Evolutionary conservation across 37 sponge, comb jelly and placozoan genomes (phyloP).

Genomic region (Bolinopsis microptera): DNA sequence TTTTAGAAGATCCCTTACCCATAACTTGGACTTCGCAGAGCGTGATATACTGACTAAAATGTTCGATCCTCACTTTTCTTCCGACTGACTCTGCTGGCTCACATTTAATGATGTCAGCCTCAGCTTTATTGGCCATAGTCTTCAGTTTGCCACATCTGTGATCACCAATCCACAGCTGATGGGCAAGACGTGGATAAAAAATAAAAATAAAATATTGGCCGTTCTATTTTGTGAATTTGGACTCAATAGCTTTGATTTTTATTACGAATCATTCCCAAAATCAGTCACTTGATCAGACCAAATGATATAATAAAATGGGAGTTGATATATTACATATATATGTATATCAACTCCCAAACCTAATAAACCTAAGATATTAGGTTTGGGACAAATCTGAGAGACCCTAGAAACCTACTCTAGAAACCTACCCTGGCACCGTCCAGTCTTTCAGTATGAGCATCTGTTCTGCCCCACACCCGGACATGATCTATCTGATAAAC

Average conservation of each 20-base stretch:
- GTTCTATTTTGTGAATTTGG: too few relatives aligned
- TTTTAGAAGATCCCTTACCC: neutral
- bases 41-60: neutral
- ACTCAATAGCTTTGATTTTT: too few relatives aligned
- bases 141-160: conserved; percentile 55
- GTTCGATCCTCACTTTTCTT: conserved; percentile 24
- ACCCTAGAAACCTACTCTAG: too few relatives aligned
- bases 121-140: neutral
- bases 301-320: too few relatives aligned
- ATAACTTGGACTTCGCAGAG: conserved; percentile 61
- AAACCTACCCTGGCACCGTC: conserved; percentile 28
- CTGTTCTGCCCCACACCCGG: conserved; percentile 35
- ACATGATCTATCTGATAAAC: conserved; percentile 56
- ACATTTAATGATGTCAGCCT: neutral
- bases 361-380: too few relatives aligned
- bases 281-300: too few relatives aligned
- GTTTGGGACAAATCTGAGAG: too few relatives aligned
- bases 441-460: neutral
- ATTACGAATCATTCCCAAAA: too few relatives aligned
- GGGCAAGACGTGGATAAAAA: too few relatives aligned
- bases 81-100: neutral
- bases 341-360: too few relatives aligned
- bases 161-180: conserved; percentile 47
- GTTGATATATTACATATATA: too few relatives aligned
- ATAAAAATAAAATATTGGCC: too few relatives aligned